Base-by-base conservation (phyloP, 2,888 invertebrate genomes). In the Anticlea derivata region DNA sequence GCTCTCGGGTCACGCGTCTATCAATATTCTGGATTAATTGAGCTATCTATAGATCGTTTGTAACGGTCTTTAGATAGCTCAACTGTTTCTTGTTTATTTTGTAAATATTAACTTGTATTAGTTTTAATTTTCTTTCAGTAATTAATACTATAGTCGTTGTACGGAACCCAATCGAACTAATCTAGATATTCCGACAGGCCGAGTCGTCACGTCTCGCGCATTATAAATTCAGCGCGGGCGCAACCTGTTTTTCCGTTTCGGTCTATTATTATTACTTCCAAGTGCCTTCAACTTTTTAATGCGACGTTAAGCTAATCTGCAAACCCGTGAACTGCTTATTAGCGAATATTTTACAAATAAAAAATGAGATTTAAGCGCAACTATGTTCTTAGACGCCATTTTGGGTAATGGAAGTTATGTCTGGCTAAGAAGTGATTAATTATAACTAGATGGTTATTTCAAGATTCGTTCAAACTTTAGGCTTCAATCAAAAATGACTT, bases 191-290 rank as follows among this genome's bases (percentile, higher is more conserved):
- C 63, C 62, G 70, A 69, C 75, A 70, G 66, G 57, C 56, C 65
- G 63, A 68, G 58, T 74, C 77, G 70, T 78, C 78, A 69, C 66
- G 29, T 37, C 61, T 66, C 64, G 69, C 68, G 66, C 63, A 75
- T 78, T 75, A 82, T 73, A 73, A 70, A 78, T 78, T 74, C 73
- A 67, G 60, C 68, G 68, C 74, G 52, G 66, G 62, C 66, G 66
- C 68, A 70, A 63, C 65, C 61, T 60, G 68, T 70, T 72, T 68
- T 75, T 78, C 76, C 70, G 61, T 64, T 77, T 75, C 58, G 65
- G 59, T 64, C 60, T 61, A 64, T 64, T 62, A 63, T 60, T 55
- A 54, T 46, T 48, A 46, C 44, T 44, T 38, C 35, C 50, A 41
- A 13, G 13, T 31, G 31, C 41, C 49, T 47, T 30, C 52, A 37